Conservation (phyloP, 2,888 invertebrate genomes). For the Drosophila acutilabella region DNA sequence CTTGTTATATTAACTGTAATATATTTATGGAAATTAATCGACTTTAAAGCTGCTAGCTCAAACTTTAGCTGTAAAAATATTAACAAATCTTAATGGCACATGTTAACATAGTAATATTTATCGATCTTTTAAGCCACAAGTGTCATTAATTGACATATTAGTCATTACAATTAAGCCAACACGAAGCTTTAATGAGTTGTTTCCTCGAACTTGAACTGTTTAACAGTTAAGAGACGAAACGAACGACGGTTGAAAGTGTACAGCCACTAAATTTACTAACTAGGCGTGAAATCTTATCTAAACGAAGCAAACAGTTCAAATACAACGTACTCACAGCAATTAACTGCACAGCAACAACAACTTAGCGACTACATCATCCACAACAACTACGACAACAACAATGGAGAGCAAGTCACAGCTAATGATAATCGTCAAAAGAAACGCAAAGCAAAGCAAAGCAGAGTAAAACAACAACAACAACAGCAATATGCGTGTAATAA, state of each 20-base stretch:
- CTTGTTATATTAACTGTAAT: too few relatives aligned
- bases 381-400: conserved; percentile 27
- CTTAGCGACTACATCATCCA: conserved; percentile 10
- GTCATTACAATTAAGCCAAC: not conserved
- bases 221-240: conserved; percentile 9
- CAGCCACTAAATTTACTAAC: conserved; percentile 29
- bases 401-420: conserved; percentile 38
- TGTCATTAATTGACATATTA: conserved; percentile 2
- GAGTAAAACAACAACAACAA: conserved; percentile 19
- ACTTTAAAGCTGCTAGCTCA: conserved; percentile 5
- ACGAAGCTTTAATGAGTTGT: conserved; percentile 2
- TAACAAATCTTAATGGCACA: too few relatives aligned
- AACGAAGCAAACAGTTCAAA: conserved; percentile 40
- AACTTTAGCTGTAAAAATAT: not conserved
- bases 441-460: conserved; percentile 40
- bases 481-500: conserved; percentile 53
- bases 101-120: not conserved
- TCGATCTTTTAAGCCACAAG: conserved; percentile 4
- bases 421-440: conserved; percentile 64
- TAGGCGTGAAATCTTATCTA: conserved; percentile 56
- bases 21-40: not conserved
- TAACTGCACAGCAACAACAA: conserved; percentile 42
- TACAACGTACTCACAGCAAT: conserved; percentile 48
- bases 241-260: conserved; percentile 29
- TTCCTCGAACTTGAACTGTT: conserved; percentile 62